Evolutionary conservation across 1,140 invertebrate species (phyloP), one percentile per base, ranked within the genome.

Genomic region (Pogonomyrmex californicus): DNA sequence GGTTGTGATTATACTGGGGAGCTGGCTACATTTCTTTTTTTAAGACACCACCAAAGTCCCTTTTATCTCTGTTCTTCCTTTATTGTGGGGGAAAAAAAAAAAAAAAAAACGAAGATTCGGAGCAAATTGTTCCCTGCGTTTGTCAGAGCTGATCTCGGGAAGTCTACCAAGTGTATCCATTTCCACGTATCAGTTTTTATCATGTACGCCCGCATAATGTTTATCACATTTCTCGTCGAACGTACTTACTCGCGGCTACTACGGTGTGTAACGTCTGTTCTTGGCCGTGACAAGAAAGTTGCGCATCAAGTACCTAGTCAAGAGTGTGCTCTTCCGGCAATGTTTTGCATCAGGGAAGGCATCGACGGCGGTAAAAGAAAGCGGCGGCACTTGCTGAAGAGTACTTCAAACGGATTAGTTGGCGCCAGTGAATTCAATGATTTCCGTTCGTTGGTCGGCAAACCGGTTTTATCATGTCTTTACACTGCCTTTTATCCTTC

Each of bases 321-420:
- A 93, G 92, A 90, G 91, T 75, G 91, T 75, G 78, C 86, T 86
- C 91, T 93, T 93, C 92, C 92, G 92, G 92, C 77, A 88, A 88
- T 89, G 91, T 87, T 90, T 68, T 83, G 71, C 86, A 85, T 93
- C 88, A 88, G 56, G 86, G 54, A 87, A 90, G 71, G 65, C 77
- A 90, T 79, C 78, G 65, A 71, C 49, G 85, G 38, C 87, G 56
- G 70, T 62, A 66, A 86, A 88, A 87, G 63, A 88, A 71, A 86
- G 73, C 76, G 58, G 56, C 62, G 62, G 79, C 77, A 85, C 87
- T 93, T 75, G 85, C 70, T 68, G 68, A 89, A 91, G 86, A 66
- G 82, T 88, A 47, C 87, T 89, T 86, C 63, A 82, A 71, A 86
- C 82, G 87, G 87, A 91, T 92, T 92, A 90, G 86, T 86, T 87